Percentiles rank a stretch among this genome's conserved stretches.
These are phyloP conservation scores for Neosilurus mollespiculum DNA, from an alignment of 2,797 vertebrate genomes.

Conservation along the genomic window DNA sequence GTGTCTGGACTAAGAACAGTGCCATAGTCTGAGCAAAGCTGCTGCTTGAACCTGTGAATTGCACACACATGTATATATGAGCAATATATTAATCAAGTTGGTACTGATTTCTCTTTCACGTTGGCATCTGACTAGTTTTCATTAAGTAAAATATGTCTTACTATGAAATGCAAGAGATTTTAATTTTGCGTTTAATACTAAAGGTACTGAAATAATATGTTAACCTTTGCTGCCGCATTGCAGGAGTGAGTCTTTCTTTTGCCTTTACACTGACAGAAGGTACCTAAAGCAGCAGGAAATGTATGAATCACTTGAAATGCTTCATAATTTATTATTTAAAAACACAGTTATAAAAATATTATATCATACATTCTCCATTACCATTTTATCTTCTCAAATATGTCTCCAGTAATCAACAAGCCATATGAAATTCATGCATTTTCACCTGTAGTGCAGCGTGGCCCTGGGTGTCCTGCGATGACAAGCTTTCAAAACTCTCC, in stretches of 20 bases:
- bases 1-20: slow-evolving; percentile 70
- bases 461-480: slow-evolving; percentile 30
- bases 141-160: neutral
- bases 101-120: neutral
- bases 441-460: slow-evolving; percentile 18
- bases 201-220: slow-evolving; percentile 16
- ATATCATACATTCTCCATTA: neutral
- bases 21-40: slow-evolving; percentile 71
- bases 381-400: neutral
- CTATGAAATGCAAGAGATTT: neutral
- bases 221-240: slow-evolving; percentile 71
- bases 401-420: neutral
- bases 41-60: slow-evolving; percentile 74
- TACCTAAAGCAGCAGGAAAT: slow-evolving; percentile 56
- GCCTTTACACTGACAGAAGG: slow-evolving; percentile 57
- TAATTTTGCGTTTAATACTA: neutral
- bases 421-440: neutral
- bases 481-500: slow-evolving; percentile 14
- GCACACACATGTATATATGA: slow-evolving; percentile 5
- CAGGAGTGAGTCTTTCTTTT: slow-evolving; percentile 67
- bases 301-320: neutral
- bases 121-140: neutral
- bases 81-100: neutral
- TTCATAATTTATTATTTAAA: neutral
- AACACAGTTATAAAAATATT: neutral